Evolutionary conservation across 2,113 vertebrate species (phyloP), one percentile per base, ranked within the genome.

Genomic region (Carlito syrichta): DNA sequence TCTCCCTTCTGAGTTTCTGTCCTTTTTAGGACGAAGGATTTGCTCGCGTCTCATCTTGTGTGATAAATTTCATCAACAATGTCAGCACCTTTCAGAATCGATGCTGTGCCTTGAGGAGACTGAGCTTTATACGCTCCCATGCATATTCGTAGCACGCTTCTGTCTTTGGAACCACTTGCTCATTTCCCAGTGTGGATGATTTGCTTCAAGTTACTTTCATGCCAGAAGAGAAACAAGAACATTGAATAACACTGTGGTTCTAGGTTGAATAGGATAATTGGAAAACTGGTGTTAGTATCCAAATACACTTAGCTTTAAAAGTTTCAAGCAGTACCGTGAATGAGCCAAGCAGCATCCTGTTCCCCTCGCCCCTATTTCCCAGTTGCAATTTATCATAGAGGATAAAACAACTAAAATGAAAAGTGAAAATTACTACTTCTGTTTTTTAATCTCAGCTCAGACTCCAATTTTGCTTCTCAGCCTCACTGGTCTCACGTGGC

Each of bases 21-120:
- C 97, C 97, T 98, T 98, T 97, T 97, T 98, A 98, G 97, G 97
- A 93, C 73, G 86, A 97, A 97, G 83, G 97, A 97, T 94, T 97
- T 96, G 92, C 63, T 86, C 12, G 0, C 5, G 40, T 95, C 74
- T 45, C 58, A 76, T 93, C 94, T 54, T 50, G 86, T 73, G 58
- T 77, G 96, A 97, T 97, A 76, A 79, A 97, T 93, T 91, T 93
- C 89, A 91, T 91, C 91, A 95, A 54, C 93, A 89, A 69, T 19
- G 74, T 87, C 79, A 5, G 2, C 52, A 78, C 78, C 83, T 71
- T 95, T 95, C 63, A 84, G 88, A 91, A 81, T 79, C 10, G 1
- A 83, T 6, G n/a, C 35, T 76, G 35, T 30, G 13, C 60, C 60
- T 20, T 1, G n/a, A 91, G 77, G 54, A 66, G 35, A 38, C 35